Evolutionary conservation across 2,888 invertebrate genomes (phyloP), one percentile per base, ranked within the genome.

Genomic region (Eupithecia subumbrata): DNA sequence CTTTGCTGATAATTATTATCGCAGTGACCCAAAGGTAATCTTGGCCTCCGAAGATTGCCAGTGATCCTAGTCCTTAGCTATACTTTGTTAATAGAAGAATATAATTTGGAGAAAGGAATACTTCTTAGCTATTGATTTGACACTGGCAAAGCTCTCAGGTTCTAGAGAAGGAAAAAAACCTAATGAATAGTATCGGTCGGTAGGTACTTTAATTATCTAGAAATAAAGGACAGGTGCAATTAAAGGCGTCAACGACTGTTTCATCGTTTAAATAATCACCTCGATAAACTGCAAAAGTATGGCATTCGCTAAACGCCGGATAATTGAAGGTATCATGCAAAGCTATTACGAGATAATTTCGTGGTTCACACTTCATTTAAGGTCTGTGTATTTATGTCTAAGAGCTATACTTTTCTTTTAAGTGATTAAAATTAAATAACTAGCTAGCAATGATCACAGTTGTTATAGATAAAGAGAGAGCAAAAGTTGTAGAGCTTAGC

Each of bases 251-350:
- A 22, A 56, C 56, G 22, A 56, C 76, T 71, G 76, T 76, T 68
- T 76, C 76, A 34, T 72, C 67, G 71, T 77, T 79, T 76, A 74
- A 74, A 77, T 78, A 80, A 79, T 77, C 70, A 77, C 63, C 72
- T 72, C 74, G 72, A 75, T 74, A 67, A 73, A 72, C 66, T 66
- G 74, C 67, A 68, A 66, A 76, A 77, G 74, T 67, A 71, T 75
- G 78, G 67, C 75, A 77, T 80, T 80, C 45, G 76, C 76, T 78
- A 79, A 79, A 78, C 74, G 75, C 69, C 69, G 70, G 73, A 74
- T 81, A 81, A 82, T 80, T 80, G 67, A 77, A 76, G 72, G 74
- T 79, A 80, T 80, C 79, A 78, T 76, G 72, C 74, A 48, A 12
- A 60, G 74, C 74, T 74, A 81, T 83, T 82, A 81, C 68, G 68